A percentile compares a stretch with the other conserved stretches of the same genome.
Conservation (phyloP, 92 coral and sea anemone species). For the Virgularia gustaviana region DNA sequence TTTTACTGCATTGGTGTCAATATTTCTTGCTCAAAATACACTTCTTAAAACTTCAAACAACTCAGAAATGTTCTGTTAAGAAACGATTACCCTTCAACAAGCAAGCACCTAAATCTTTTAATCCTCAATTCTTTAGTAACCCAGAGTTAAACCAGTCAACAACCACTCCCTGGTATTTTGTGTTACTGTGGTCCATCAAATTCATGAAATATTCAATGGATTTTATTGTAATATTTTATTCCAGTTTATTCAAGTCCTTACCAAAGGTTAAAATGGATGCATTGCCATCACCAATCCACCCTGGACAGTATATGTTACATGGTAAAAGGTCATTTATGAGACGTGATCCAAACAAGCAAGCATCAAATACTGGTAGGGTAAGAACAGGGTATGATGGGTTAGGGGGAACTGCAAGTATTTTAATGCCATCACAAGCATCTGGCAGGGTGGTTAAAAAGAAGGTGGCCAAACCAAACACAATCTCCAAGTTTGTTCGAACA, state of each 20-base stretch:
- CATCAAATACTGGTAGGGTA: slow-evolving; percentile 19
- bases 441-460: not conserved
- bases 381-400: slow-evolving; percentile 23
- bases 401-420: slow-evolving; percentile 16
- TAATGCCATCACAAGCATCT: slow-evolving; percentile 21
- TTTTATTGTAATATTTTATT: not conserved
- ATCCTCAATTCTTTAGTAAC: no score
- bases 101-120: no score
- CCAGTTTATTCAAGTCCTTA: not conserved
- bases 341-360: no score
- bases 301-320: slow-evolving; percentile 3
- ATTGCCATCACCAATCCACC: slow-evolving; percentile 23
- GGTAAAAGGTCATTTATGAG: slow-evolving; percentile 4
- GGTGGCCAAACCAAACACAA: slow-evolving; percentile 11
- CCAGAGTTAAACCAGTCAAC: no score
- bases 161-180: no score
- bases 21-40: no score
- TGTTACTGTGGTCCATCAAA: no score
- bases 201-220: no score
- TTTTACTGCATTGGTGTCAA: no score
- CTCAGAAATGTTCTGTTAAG: no score
- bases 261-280: not conserved
- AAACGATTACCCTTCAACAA: no score
- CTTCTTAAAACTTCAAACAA: no score
- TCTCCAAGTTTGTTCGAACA: slow-evolving; percentile 21